Conservation (phyloP, 1,140 invertebrate species). For the Platyscapa corneri region DNA sequence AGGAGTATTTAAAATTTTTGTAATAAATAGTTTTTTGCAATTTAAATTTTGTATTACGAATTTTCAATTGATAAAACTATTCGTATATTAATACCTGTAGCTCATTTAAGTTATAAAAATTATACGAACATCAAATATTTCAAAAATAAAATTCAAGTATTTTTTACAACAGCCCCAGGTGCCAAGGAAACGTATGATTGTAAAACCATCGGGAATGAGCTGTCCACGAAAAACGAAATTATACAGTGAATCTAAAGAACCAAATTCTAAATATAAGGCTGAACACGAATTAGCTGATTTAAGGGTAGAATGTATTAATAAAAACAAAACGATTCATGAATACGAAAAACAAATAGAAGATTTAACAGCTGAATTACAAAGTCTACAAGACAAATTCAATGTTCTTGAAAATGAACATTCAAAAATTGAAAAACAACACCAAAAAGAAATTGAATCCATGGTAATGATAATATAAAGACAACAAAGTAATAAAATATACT, state of each 20-base stretch:
- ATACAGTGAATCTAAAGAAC: conserved; percentile 42
- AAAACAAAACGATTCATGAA: conserved; percentile 68
- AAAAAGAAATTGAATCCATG: conserved; percentile 65
- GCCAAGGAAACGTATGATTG: conserved; percentile 59
- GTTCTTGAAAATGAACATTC: conserved; percentile 54
- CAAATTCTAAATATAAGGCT: conserved; percentile 58
- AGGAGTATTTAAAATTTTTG: too few relatives aligned
- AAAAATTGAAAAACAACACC: conserved; percentile 59
- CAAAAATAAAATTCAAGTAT: not conserved
- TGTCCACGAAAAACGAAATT: conserved; percentile 57
- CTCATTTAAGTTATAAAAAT: too few relatives aligned
- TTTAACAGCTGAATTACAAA: conserved; percentile 60
- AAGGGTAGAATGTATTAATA: conserved; percentile 68
- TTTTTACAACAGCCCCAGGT: conserved; percentile 61
- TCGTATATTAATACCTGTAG: too few relatives aligned
- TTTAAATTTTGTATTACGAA: too few relatives aligned
- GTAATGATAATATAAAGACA: conserved; percentile 52
- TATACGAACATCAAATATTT: too few relatives aligned
- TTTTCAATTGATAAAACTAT: too few relatives aligned
- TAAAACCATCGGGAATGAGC: conserved; percentile 51
- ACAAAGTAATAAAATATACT: conserved; percentile 7
- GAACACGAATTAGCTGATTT: conserved; percentile 68
- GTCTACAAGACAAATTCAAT: conserved; percentile 54
- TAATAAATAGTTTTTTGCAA: too few relatives aligned
- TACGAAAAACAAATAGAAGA: conserved; percentile 67